A percentile compares a stretch with the other conserved stretches of the same genome.
Evolutionary conservation across 2,113 vertebrate species (phyloP).

Genomic region (Melanotaenia duboulayi): DNA sequence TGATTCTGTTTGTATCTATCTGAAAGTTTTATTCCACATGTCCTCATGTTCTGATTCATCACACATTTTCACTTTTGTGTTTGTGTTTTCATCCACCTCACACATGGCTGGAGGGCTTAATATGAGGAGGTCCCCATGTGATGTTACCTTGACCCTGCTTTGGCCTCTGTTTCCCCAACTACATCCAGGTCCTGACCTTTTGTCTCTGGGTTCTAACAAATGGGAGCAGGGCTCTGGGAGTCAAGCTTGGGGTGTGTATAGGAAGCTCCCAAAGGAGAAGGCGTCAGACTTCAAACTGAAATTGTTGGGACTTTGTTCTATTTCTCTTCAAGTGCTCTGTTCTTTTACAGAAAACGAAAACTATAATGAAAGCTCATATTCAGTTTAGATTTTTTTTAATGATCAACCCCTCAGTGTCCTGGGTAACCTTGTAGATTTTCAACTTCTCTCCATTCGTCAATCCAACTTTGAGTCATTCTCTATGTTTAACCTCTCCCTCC

Average conservation of each 20-base stretch:
- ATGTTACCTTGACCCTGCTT: conserved; percentile 62
- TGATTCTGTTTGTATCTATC: no score
- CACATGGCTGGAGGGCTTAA: conserved; percentile 25
- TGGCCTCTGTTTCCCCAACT: conserved; percentile 69
- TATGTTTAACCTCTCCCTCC: conserved; percentile 6
- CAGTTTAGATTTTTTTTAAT: neutral
- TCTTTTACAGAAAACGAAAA: neutral
- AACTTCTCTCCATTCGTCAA: conserved; percentile 18
- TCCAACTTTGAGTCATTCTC: conserved; percentile 31
- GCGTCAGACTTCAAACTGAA: conserved; percentile 39
- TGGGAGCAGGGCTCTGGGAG: conserved; percentile 24
- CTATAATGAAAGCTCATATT: neutral
- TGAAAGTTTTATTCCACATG: no score
- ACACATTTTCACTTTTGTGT: conserved; percentile 6
- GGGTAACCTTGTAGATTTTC: neutral
- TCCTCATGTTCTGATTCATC: neutral
- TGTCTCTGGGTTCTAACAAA: conserved; percentile 60
- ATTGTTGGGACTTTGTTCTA: conserved; percentile 31
- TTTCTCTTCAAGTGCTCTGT: conserved; percentile 1
- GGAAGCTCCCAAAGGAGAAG: conserved; percentile 45
- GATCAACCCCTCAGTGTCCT: neutral
- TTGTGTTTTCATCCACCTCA: conserved; percentile 39
- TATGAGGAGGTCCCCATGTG: conserved; percentile 26
- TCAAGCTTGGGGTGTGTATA: conserved; percentile 40
- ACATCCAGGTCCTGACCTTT: conserved; percentile 77